Conservation (phyloP, 1,140 invertebrate genomes). For the Aculops lycopersici region DNA sequence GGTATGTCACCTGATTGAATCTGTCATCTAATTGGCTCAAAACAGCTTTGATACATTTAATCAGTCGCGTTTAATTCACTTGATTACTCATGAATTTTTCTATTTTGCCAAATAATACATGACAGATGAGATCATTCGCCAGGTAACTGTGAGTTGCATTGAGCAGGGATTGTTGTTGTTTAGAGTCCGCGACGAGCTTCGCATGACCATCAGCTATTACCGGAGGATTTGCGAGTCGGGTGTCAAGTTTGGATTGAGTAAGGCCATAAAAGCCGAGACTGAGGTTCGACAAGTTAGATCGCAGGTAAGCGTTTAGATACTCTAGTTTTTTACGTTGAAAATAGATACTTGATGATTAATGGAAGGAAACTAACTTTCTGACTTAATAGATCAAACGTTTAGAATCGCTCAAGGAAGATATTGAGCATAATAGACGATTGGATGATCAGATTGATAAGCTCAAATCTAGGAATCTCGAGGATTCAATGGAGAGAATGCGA, state of each 20-base stretch:
- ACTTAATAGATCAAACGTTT: background rate
- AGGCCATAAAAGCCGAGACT: constrained; percentile 37
- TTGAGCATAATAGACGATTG: background rate
- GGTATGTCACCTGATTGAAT: constrained; percentile 23
- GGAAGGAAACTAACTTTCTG: background rate
- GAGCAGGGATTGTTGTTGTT: constrained; percentile 73
- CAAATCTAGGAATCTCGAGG: background rate
- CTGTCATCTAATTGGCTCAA: background rate
- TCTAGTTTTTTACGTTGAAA: background rate
- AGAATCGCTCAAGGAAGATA: background rate
- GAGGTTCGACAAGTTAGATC: constrained; percentile 12
- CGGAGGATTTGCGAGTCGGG: constrained; percentile 80
- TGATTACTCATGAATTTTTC: background rate
- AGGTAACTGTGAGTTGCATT: constrained; percentile 86
- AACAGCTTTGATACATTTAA: background rate
- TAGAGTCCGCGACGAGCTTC: constrained; percentile 66
- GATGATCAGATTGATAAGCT: background rate
- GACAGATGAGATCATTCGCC: constrained; percentile 55
- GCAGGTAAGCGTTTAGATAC: background rate
- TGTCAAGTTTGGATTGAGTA: constrained; percentile 84
- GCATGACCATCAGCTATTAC: constrained; percentile 80
- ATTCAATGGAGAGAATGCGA: background rate
- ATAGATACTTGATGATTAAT: background rate
- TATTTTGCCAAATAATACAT: constrained; percentile 3
- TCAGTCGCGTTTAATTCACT: background rate